A percentile compares a stretch with the other conserved stretches of the same genome.
These are phyloP conservation scores for Amblyopsis rosae DNA, from an alignment of 2,113 vertebrate species.

Conservation along the genomic window DNA sequence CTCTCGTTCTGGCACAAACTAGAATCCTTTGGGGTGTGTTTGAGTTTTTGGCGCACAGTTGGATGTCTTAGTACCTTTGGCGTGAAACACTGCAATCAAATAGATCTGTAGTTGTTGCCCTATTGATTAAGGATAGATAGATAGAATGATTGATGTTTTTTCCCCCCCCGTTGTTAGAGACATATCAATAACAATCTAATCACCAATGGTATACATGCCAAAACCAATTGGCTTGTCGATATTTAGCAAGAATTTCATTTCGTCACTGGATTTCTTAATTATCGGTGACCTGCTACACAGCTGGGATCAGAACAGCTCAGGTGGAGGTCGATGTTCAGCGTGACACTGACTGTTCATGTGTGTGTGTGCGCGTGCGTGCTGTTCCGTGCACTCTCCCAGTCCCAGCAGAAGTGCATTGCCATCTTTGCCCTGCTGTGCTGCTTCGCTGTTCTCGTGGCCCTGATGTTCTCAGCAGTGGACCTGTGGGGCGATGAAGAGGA, in stretches of 20 bases:
- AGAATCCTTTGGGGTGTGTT: not conserved
- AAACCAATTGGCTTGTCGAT: constrained; percentile 13
- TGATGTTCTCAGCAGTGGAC: constrained; percentile 95
- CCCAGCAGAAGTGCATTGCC: constrained; percentile 95
- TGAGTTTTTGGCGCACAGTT: not conserved
- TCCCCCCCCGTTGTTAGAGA: constrained; percentile 5
- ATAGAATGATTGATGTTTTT: no score
- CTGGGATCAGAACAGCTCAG: not conserved
- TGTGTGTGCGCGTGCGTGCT: constrained; percentile 3
- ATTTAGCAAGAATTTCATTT: not conserved
- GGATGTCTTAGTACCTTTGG: constrained; percentile 12
- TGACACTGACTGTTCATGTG: not conserved
- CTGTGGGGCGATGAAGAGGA: constrained; percentile 90
- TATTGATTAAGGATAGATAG: constrained; percentile 32
- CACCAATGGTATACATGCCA: constrained; percentile 8
- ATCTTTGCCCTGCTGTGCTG: constrained; percentile 93
- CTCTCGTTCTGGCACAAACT: not conserved
- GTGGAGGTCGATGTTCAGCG: not conserved
- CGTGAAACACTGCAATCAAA: constrained; percentile 21
- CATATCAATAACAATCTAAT: constrained; percentile 29
- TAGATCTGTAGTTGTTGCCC: constrained; percentile 15
- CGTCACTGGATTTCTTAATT: not conserved
- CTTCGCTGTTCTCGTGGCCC: constrained; percentile 86
- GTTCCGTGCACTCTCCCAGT: constrained; percentile 70
- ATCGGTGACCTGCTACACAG: not conserved